Conservation (phyloP, 2,797 vertebrate species). For the Champsocephalus esox region DNA sequence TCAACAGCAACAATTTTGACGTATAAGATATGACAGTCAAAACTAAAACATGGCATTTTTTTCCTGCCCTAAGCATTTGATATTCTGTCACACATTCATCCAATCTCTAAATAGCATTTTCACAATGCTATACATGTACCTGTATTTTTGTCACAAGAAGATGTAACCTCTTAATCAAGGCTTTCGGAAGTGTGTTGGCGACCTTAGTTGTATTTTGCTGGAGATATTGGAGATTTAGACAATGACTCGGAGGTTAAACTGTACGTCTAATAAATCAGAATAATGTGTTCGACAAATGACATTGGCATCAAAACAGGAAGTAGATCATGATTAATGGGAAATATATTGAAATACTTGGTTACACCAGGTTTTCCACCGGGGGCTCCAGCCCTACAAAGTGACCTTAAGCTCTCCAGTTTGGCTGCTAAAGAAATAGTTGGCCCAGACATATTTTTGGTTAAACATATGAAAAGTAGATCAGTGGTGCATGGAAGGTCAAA, state of each 20-base stretch:
- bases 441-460: neutral
- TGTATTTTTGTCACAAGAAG: too few species aligned
- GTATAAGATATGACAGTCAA: neutral
- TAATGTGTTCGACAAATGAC: conserved; percentile 10
- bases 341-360: conserved; percentile 31
- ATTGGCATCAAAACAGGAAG: conserved; percentile 36
- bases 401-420: conserved; percentile 20
- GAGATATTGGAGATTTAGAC: neutral
- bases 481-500: neutral
- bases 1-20: neutral
- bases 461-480: conserved; percentile 10
- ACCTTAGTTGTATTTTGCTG: neutral
- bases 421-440: conserved; percentile 1
- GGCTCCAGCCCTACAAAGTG: conserved; percentile 39
- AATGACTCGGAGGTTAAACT: conserved; percentile 16
- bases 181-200: neutral
- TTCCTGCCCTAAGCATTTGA: neutral
- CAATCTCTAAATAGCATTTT: too few species aligned
- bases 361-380: conserved; percentile 44
- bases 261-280: neutral
- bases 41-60: neutral
- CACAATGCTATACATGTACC: too few species aligned
- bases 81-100: neutral
- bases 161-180: too few species aligned
- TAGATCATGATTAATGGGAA: conserved; percentile 56